Conservation (phyloP, 2,113 vertebrate genomes). For the Circaetus cinerascens region DNA sequence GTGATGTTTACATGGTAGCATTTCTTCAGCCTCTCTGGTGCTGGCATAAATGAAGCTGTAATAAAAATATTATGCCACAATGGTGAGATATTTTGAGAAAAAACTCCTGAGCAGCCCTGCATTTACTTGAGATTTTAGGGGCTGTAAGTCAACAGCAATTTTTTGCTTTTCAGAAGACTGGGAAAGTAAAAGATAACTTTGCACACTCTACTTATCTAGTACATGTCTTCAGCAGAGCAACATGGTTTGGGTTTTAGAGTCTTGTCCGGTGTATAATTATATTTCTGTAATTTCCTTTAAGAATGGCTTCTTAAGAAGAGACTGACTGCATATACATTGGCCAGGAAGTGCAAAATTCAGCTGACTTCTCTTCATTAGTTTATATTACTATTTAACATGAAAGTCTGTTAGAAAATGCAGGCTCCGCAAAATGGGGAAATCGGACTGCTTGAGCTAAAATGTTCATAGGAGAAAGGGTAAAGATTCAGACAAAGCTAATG, state of each 20-base stretch:
- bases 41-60: not conserved
- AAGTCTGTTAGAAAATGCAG: not conserved
- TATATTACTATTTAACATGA: not conserved
- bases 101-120: not conserved
- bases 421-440: not conserved
- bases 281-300: not conserved
- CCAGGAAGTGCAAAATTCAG: not conserved
- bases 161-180: not conserved
- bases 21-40: not conserved
- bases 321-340: not conserved
- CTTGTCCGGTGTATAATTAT: not conserved
- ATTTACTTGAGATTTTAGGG: not conserved
- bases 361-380: not conserved
- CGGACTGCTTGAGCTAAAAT: not conserved
- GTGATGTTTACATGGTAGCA: not conserved
- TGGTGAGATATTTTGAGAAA: not conserved
- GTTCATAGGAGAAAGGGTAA: not conserved
- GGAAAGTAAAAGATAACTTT: not conserved
- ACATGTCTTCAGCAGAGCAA: not conserved
- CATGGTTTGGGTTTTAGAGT: not conserved
- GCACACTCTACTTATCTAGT: not conserved
- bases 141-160: not conserved
- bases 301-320: not conserved
- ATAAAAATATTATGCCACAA: not conserved
- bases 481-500: not conserved